A percentile compares a stretch with the other conserved stretches of the same genome.
Conservation (phyloP, 1,140 invertebrate genomes). For the Macrocentrus cingulum region DNA sequence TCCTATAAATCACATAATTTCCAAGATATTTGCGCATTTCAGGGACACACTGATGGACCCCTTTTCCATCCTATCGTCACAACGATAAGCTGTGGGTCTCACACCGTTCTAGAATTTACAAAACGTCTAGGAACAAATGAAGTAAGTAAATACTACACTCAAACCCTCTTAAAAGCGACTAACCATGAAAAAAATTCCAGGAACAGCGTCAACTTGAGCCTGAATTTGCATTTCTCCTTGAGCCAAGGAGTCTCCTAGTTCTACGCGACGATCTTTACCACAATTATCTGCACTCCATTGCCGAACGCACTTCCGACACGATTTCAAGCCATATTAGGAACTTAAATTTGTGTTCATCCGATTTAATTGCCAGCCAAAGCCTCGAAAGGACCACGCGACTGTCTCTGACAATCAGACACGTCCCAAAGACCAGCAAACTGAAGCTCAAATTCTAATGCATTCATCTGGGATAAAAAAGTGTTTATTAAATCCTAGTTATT, state of each 20-base stretch:
- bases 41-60: constrained; percentile 93
- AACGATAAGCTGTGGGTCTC: constrained; percentile 89
- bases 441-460: constrained; percentile 63
- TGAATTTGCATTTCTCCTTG: constrained; percentile 74
- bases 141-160: too few species aligned
- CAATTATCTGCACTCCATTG: constrained; percentile 87
- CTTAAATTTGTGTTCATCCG: constrained; percentile 63
- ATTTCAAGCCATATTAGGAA: constrained; percentile 71
- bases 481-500: too few species aligned
- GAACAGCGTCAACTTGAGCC: constrained; percentile 39
- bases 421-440: constrained; percentile 85
- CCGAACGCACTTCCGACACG: constrained; percentile 71
- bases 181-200: constrained; percentile 39
- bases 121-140: constrained; percentile 55
- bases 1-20: too few species aligned
- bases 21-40: too few species aligned
- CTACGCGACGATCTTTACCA: constrained; percentile 82
- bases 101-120: constrained; percentile 86
- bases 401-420: constrained; percentile 92
- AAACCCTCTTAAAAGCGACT: too few species aligned
- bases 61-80: constrained; percentile 91
- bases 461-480: neutral
- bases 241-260: constrained; percentile 86
- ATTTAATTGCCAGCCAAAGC: constrained; percentile 60
- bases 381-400: constrained; percentile 74